These are phyloP conservation scores for Synchiropus splendidus DNA, from an alignment of 2,113 vertebrate species.

Conservation along the genomic window DNA sequence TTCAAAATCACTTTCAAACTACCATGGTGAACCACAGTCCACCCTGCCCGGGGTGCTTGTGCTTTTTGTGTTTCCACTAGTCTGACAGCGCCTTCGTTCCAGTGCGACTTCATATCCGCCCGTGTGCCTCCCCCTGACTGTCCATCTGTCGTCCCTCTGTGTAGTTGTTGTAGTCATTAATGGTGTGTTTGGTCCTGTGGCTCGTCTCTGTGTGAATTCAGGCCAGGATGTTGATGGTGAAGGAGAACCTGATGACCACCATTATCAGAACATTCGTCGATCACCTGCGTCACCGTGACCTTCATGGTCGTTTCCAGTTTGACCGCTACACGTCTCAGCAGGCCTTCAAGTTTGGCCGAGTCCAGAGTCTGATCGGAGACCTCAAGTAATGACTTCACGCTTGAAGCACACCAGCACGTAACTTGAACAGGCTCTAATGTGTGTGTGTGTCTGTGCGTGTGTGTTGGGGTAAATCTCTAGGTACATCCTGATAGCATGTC, in stretches of 20 bases:
- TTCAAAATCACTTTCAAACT: no score
- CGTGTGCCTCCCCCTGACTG: no score
- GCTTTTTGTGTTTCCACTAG: no score
- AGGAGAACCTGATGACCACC: conserved; percentile 90
- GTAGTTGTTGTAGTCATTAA: not conserved
- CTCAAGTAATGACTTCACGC: conserved; percentile 74
- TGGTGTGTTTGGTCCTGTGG: conserved; percentile 2
- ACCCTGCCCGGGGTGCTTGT: no score
- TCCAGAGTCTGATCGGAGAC: conserved; percentile 93
- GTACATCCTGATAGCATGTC: conserved; percentile 89
- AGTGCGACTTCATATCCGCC: no score
- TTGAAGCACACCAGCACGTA: no score
- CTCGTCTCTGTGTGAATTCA: conserved; percentile 32
- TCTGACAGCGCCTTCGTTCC: no score
- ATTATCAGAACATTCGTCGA: conserved; percentile 95
- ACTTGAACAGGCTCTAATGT: not conserved
- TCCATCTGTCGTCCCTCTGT: no score
- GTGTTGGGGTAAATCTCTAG: no score
- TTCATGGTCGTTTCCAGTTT: conserved; percentile 93
- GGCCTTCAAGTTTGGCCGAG: conserved; percentile 91
- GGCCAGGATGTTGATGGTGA: conserved; percentile 93
- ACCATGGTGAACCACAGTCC: no score
- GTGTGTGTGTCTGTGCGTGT: no score
- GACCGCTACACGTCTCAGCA: conserved; percentile 92
- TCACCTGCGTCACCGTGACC: conserved; percentile 84